A percentile compares a stretch with the other conserved stretches of the same genome.
These are phyloP conservation scores for Leptobrachium ailaonicum DNA, from an alignment of 2,113 vertebrate genomes.

Conservation along the genomic window DNA sequence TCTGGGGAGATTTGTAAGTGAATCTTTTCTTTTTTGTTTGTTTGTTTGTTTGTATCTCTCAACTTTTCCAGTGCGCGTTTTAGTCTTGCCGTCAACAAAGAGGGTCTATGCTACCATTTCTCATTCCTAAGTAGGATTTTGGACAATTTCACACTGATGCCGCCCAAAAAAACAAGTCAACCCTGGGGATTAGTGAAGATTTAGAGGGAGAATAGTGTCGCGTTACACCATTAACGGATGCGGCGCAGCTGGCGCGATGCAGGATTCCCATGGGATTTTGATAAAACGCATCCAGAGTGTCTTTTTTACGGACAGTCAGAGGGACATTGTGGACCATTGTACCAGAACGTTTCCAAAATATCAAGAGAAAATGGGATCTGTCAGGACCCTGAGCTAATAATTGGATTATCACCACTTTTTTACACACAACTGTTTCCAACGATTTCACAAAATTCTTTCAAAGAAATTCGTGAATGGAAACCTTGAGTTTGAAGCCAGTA, in stretches of 20 bases:
- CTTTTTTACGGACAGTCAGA: constrained; percentile 52
- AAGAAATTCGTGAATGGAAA: too few species aligned
- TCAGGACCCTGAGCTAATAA: constrained; percentile 51
- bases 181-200: constrained; percentile 73
- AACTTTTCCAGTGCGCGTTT: constrained; percentile 59
- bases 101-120: constrained; percentile 67
- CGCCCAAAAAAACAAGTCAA: constrained; percentile 69
- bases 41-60: constrained; percentile 32
- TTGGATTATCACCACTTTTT: constrained; percentile 5
- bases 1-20: constrained; percentile 55
- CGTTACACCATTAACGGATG: constrained; percentile 67
- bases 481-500: too few species aligned
- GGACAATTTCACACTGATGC: constrained; percentile 74
- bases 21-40: too few species aligned
- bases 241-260: constrained; percentile 62
- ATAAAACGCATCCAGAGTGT: constrained; percentile 58
- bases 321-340: too few species aligned
- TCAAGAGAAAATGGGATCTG: constrained; percentile 54
- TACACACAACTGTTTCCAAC: constrained; percentile 19
- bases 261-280: constrained; percentile 63
- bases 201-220: constrained; percentile 72
- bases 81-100: constrained; percentile 66
- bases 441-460: too few species aligned
- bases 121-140: constrained; percentile 75
- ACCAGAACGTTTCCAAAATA: constrained; percentile 55